phyloP scores from a whole-genome alignment of 2,797 vertebrate genomes.

The Chelonia mydas region DNA sequence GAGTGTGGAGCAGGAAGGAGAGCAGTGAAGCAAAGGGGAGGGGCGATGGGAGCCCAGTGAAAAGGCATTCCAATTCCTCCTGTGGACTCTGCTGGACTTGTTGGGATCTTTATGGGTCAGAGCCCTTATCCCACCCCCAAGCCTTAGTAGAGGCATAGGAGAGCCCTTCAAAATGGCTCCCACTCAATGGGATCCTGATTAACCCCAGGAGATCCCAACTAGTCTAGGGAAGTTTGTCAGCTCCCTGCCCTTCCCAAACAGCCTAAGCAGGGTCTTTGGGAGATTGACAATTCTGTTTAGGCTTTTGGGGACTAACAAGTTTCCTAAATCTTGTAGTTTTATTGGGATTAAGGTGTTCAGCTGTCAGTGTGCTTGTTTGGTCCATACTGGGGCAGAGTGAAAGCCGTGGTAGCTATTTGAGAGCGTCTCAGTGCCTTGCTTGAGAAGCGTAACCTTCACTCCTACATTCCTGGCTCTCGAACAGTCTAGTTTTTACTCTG shows the following conservation, averaged over 20 bases:
- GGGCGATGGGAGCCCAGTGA: background rate
- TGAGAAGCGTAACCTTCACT: background rate
- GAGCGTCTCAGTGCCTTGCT: background rate
- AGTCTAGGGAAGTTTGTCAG: background rate
- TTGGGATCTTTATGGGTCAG: background rate
- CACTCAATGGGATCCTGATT: background rate
- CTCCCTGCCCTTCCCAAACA: background rate
- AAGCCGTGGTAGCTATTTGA: background rate
- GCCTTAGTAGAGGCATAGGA: background rate
- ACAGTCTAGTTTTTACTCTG: background rate
- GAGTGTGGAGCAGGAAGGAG: background rate
- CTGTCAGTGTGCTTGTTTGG: too few species aligned
- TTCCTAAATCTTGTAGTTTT: background rate
- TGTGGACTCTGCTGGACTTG: background rate
- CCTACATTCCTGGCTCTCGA: background rate
- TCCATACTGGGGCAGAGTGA: background rate
- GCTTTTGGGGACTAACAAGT: background rate
- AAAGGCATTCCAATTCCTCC: background rate
- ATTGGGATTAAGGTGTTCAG: background rate
- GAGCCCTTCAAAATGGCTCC: background rate
- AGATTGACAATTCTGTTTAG: background rate
- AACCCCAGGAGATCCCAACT: background rate
- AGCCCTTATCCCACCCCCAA: background rate
- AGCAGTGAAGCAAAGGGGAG: background rate
- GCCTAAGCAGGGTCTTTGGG: background rate